phyloP scores from a whole-genome alignment of 2,113 vertebrate genomes.

The Platichthys flesus region DNA sequence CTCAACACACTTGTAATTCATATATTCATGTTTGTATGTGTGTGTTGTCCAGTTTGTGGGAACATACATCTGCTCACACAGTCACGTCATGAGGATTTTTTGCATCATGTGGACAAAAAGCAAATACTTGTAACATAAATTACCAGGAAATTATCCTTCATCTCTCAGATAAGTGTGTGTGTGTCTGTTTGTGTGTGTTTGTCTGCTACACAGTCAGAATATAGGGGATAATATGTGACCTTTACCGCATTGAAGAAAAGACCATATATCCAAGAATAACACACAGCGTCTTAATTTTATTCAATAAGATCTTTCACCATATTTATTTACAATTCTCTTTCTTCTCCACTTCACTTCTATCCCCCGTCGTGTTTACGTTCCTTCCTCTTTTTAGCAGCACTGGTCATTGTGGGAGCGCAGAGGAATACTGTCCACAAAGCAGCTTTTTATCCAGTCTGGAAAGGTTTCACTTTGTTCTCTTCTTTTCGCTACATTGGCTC shows the following conservation, averaged over 20 bases:
- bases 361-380: not conserved
- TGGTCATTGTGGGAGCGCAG: slow-evolving; percentile 8
- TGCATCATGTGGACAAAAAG: too few relatives aligned
- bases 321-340: not conserved
- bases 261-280: not conserved
- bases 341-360: not conserved
- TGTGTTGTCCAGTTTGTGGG: too few relatives aligned
- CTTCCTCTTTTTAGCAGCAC: not conserved
- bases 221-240: not conserved
- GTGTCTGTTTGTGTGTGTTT: not conserved
- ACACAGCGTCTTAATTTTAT: not conserved
- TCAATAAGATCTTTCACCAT: not conserved
- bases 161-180: too few relatives aligned
- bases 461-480: slow-evolving; percentile 1
- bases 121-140: too few relatives aligned
- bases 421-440: slow-evolving; percentile 12
- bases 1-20: too few relatives aligned
- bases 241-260: not conserved
- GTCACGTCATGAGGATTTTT: too few relatives aligned
- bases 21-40: too few relatives aligned
- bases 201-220: not conserved
- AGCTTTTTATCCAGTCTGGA: not conserved
- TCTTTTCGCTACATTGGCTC: slow-evolving; percentile 19
- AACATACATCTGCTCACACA: too few relatives aligned
- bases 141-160: too few relatives aligned